These are phyloP conservation scores for Germaria angustata DNA, from an alignment of 2,888 invertebrate species.

Conservation along the genomic window DNA sequence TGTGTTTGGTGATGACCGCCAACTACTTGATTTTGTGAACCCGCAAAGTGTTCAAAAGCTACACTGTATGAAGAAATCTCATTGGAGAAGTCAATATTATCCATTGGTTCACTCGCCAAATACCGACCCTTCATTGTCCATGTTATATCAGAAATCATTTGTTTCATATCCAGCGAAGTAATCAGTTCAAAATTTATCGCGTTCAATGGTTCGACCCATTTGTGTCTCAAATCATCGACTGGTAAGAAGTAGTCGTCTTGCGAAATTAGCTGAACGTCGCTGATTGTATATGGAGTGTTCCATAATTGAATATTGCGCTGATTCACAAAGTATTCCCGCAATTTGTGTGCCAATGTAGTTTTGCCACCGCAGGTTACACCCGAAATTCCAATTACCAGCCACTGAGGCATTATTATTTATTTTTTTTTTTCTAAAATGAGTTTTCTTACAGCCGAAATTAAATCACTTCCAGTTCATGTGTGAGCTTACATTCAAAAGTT, in stretches of 20 bases:
- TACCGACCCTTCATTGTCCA: slow-evolving; percentile 75
- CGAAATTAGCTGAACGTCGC: slow-evolving; percentile 82
- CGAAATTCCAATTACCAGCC: slow-evolving; percentile 86
- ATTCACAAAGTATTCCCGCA: slow-evolving; percentile 80
- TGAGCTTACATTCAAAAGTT: neutral
- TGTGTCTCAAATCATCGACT: slow-evolving; percentile 84
- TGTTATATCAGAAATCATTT: slow-evolving; percentile 84
- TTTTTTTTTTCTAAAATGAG: slow-evolving; percentile 8
- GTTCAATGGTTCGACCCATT: slow-evolving; percentile 83
- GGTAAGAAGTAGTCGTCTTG: slow-evolving; percentile 90
- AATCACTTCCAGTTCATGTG: neutral
- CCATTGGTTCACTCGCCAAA: slow-evolving; percentile 69
- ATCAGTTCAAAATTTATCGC: slow-evolving; percentile 89
- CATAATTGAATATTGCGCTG: slow-evolving; percentile 74
- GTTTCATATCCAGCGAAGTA: slow-evolving; percentile 86
- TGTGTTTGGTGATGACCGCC: slow-evolving; percentile 65
- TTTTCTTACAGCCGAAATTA: neutral
- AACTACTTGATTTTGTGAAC: slow-evolving; percentile 61
- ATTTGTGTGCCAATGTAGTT: slow-evolving; percentile 84
- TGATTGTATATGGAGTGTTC: slow-evolving; percentile 76
- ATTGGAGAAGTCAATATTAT: slow-evolving; percentile 69
- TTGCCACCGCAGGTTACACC: slow-evolving; percentile 93
- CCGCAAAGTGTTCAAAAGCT: slow-evolving; percentile 74
- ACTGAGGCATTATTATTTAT: slow-evolving; percentile 79
- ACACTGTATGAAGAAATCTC: slow-evolving; percentile 66